phyloP scores from a whole-genome alignment of 2,888 invertebrate species.

The Sinotaia quadrata region DNA sequence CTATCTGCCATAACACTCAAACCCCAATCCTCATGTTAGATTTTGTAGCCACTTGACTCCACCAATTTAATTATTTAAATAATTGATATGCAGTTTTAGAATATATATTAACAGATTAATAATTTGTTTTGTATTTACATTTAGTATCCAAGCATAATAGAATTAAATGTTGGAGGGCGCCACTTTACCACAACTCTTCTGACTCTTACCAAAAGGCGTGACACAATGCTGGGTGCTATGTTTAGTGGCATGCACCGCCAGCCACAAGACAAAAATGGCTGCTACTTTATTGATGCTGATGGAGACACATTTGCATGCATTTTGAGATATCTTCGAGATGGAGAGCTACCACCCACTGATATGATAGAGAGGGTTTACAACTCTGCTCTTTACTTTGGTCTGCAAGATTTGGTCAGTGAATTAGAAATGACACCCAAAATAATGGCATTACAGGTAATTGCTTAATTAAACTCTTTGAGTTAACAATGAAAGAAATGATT shows the following conservation, averaged over 20 bases:
- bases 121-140: too few species aligned
- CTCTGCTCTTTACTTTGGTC: slow-evolving; percentile 65
- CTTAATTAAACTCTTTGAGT: neutral
- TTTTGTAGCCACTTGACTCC: too few species aligned
- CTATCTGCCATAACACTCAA: too few species aligned
- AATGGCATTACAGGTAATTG: slow-evolving; percentile 36
- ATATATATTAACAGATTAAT: too few species aligned
- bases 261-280: slow-evolving; percentile 58
- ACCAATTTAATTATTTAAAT: too few species aligned
- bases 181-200: slow-evolving; percentile 60
- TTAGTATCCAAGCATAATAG: slow-evolving; percentile 60
- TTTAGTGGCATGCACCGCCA: slow-evolving; percentile 65
- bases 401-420: slow-evolving; percentile 53
- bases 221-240: slow-evolving; percentile 67
- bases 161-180: slow-evolving; percentile 67
- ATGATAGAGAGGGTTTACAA: slow-evolving; percentile 53
- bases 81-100: too few species aligned
- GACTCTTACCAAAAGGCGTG: slow-evolving; percentile 57
- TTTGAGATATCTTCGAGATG: slow-evolving; percentile 62
- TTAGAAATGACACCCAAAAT: slow-evolving; percentile 56
- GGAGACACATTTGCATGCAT: slow-evolving; percentile 62
- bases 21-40: too few species aligned
- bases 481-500: too few species aligned
- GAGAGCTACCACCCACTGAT: slow-evolving; percentile 55
- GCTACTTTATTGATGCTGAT: slow-evolving; percentile 68